A percentile compares a stretch with the other conserved stretches of the same genome.
phyloP scores from a whole-genome alignment of 2,797 vertebrate genomes.

The Carcharodon carcharias region DNA sequence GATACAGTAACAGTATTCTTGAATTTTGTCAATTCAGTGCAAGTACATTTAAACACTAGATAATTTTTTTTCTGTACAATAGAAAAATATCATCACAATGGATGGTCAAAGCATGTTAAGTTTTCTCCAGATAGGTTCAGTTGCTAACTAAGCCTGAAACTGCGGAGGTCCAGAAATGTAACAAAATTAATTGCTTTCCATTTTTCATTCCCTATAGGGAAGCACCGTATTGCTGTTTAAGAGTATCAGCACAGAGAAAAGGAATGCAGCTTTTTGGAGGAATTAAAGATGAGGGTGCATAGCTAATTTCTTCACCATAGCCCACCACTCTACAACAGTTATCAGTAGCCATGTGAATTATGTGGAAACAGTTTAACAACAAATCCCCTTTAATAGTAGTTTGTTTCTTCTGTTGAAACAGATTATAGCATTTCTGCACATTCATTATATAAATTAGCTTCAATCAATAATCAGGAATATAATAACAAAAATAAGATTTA shows the following conservation, averaged over 20 bases:
- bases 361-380: not conserved
- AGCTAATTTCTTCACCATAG: not conserved
- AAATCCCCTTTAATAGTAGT: not conserved
- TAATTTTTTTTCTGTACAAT: not conserved
- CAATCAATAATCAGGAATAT: not conserved
- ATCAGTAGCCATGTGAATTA: not conserved
- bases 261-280: not conserved
- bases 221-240: not conserved
- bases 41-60: not conserved
- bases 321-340: not conserved
- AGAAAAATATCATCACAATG: not conserved
- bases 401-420: not conserved
- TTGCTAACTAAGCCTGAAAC: not conserved
- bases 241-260: not conserved
- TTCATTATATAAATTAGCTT: not conserved
- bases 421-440: not conserved
- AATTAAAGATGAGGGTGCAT: not conserved
- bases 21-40: not conserved
- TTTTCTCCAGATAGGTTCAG: not conserved
- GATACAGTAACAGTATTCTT: not conserved
- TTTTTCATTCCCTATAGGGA: not conserved
- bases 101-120: not conserved
- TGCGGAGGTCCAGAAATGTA: not conserved
- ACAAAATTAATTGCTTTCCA: not conserved
- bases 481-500: not conserved